Conservation (phyloP, 2,888 invertebrate genomes). For the Synanthedon formicaeformis region DNA sequence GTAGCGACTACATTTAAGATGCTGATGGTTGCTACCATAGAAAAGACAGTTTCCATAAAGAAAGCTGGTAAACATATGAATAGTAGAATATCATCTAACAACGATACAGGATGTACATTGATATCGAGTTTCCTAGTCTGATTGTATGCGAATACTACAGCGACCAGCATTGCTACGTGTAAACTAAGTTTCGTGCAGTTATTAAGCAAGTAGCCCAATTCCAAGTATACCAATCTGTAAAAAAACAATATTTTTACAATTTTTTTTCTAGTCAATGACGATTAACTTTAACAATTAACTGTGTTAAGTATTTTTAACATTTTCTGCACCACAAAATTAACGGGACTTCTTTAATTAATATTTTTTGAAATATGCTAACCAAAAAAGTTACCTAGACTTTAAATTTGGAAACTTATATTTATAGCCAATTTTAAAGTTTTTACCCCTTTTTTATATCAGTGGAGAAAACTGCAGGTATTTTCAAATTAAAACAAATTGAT, state of each 20-base stretch:
- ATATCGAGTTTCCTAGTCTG: conserved; percentile 76
- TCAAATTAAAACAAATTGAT: too few species aligned
- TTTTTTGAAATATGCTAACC: too few species aligned
- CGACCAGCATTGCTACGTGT: conserved; percentile 68
- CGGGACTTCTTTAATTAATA: too few species aligned
- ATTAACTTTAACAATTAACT: neutral
- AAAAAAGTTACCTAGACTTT: too few species aligned
- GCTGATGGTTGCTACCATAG: conserved; percentile 74
- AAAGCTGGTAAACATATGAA: conserved; percentile 80
- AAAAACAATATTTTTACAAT: neutral
- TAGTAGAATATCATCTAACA: conserved; percentile 77
- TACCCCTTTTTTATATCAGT: too few species aligned
- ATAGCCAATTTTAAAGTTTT: too few species aligned
- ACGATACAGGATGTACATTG: conserved; percentile 73
- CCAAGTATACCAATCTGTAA: conserved; percentile 52
- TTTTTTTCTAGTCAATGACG: neutral
- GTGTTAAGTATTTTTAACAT: too few species aligned
- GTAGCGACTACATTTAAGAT: conserved; percentile 61
- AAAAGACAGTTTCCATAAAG: conserved; percentile 77
- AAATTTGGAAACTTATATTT: too few species aligned
- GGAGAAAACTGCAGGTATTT: too few species aligned
- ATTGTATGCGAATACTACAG: conserved; percentile 71
- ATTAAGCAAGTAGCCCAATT: conserved; percentile 61
- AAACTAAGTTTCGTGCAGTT: conserved; percentile 65
- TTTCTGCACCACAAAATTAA: too few species aligned